These are phyloP conservation scores for Peromyscus nudipes DNA, from an alignment of 2,797 vertebrate genomes.

Conservation along the genomic window DNA sequence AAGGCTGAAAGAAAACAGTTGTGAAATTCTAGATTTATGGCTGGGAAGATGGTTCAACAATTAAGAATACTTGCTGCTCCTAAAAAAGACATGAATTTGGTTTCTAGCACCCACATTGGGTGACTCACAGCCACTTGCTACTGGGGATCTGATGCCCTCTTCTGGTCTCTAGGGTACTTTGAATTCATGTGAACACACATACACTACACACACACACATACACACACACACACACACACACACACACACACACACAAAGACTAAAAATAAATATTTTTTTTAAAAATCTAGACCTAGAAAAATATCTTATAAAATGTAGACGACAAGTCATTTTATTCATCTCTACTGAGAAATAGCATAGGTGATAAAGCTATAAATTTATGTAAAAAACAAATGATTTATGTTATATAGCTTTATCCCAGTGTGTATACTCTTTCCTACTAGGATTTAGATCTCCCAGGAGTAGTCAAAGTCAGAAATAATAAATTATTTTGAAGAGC, in stretches of 20 bases:
- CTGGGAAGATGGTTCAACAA: neutral
- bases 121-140: neutral
- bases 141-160: neutral
- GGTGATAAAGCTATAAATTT: neutral
- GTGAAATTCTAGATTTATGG: neutral
- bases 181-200: neutral
- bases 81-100: neutral
- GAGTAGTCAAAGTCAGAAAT: neutral
- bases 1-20: neutral
- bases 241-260: neutral
- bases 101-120: neutral
- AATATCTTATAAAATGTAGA: conserved; percentile 5
- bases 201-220: neutral
- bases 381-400: neutral
- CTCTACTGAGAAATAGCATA: neutral
- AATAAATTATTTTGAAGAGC: neutral
- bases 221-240: neutral
- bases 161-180: neutral
- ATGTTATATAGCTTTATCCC: neutral
- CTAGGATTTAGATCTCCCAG: neutral
- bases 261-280: neutral
- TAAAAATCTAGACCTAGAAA: conserved; percentile 8
- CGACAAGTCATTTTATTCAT: neutral
- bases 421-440: neutral
- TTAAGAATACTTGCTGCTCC: neutral